Evolutionary conservation across 2,888 invertebrate species (phyloP).

Genomic region (Priocnemis perturbator): DNA sequence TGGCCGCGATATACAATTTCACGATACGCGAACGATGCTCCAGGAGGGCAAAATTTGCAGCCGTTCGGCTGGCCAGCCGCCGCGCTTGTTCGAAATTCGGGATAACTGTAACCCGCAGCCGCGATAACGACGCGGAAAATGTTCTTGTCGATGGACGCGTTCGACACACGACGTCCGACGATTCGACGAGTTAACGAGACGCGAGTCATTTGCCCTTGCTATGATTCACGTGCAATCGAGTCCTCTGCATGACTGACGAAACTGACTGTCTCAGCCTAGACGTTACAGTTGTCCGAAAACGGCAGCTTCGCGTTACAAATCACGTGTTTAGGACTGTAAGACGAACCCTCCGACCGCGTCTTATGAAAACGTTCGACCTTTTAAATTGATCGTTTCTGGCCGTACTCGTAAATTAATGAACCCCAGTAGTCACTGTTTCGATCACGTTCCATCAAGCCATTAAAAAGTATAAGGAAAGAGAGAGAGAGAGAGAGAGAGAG

Average conservation of each 20-base stretch:
- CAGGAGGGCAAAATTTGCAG: too few species aligned
- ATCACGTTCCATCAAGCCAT: not conserved
- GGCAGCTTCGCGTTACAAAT: slow-evolving; percentile 13
- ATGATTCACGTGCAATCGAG: slow-evolving; percentile 15
- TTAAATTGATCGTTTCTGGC: slow-evolving; percentile 46
- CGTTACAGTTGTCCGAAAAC: not conserved
- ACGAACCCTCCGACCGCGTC: slow-evolving; percentile 46
- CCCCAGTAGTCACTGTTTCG: not conserved
- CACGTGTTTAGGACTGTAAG: slow-evolving; percentile 32
- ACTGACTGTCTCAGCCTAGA: not conserved
- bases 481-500: slow-evolving; percentile 8
- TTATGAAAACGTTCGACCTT: slow-evolving; percentile 40
- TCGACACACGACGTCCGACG: too few species aligned
- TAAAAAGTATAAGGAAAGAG: not conserved
- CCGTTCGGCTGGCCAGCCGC: too few species aligned
- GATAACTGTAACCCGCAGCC: too few species aligned
- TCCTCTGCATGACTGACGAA: slow-evolving; percentile 4
- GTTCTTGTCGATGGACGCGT: too few species aligned
- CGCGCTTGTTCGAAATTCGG: too few species aligned
- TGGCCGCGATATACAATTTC: too few species aligned
- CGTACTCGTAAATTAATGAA: slow-evolving; percentile 19
- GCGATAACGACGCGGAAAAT: too few species aligned
- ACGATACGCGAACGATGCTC: too few species aligned
- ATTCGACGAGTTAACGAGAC: slow-evolving; percentile 11
- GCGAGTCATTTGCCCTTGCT: slow-evolving; percentile 15